A percentile compares a stretch with the other conserved stretches of the same genome.
Evolutionary conservation across 2,797 vertebrate genomes (phyloP).

Genomic region (Intellagama lesueurii): DNA sequence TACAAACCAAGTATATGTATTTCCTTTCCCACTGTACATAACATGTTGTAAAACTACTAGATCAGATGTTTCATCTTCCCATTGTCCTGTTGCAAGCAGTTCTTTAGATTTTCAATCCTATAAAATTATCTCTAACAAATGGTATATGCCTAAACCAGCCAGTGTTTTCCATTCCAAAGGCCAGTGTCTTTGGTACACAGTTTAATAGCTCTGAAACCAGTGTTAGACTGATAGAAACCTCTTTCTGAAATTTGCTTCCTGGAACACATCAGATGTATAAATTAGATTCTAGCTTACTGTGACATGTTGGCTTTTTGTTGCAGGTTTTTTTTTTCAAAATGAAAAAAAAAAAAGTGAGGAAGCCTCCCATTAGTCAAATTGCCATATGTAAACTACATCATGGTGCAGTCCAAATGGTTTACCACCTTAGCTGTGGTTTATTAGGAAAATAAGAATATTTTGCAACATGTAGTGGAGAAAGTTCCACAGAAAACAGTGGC

Average conservation of each 20-base stretch:
- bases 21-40: constrained; percentile 2
- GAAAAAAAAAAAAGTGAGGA: too few species aligned
- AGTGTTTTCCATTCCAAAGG: background rate
- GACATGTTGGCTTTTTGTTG: background rate
- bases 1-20: background rate
- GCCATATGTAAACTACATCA: too few species aligned
- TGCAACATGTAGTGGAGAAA: too few species aligned
- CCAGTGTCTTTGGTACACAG: background rate
- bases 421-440: background rate
- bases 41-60: background rate
- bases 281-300: background rate
- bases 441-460: too few species aligned
- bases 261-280: background rate
- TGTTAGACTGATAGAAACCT: background rate
- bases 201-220: background rate
- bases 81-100: background rate
- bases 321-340: background rate
- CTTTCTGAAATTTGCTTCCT: background rate
- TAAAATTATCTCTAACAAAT: background rate
- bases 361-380: too few species aligned
- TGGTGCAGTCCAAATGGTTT: too few species aligned
- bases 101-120: background rate
- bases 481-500: too few species aligned
- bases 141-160: background rate
- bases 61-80: background rate